Conservation (phyloP, 1,140 invertebrate genomes). For the Aradophagus sp. region DNA sequence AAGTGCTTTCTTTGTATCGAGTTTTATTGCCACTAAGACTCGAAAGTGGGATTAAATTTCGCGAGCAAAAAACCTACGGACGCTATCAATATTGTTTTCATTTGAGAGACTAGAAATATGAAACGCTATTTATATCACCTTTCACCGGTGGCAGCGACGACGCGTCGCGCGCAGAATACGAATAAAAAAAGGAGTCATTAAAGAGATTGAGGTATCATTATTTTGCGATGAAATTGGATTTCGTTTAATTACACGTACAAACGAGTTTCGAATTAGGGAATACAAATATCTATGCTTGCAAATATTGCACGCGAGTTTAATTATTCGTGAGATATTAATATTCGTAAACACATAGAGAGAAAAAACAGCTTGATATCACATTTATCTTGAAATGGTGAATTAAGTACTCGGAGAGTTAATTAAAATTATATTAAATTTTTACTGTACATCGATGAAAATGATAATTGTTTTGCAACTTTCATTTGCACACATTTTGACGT, state of each 20-base stretch:
- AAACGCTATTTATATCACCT: constrained; percentile 19
- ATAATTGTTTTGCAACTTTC: no score
- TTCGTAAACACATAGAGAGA: no score
- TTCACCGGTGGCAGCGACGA: no score
- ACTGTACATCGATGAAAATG: no score
- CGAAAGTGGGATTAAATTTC: constrained; percentile 47
- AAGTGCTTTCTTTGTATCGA: constrained; percentile 42
- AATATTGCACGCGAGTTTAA: no score
- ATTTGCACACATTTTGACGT: no score
- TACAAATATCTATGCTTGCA: background rate
- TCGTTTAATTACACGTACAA: constrained; percentile 14
- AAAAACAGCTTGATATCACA: no score
- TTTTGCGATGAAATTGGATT: constrained; percentile 5
- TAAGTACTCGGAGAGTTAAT: no score
- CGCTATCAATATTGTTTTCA: constrained; percentile 33
- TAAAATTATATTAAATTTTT: no score
- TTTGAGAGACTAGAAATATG: constrained; percentile 25
- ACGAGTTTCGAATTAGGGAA: constrained; percentile 4
- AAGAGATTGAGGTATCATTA: constrained; percentile 1
- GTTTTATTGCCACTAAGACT: constrained; percentile 45
- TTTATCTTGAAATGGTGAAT: no score
- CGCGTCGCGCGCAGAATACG: background rate
- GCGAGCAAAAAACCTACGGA: constrained; percentile 14
- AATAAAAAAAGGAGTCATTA: constrained; percentile 2
- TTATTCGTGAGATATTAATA: no score